Evolutionary conservation across 92 coral and sea anemone species (phyloP).

Genomic region (Diadumene lineata): DNA sequence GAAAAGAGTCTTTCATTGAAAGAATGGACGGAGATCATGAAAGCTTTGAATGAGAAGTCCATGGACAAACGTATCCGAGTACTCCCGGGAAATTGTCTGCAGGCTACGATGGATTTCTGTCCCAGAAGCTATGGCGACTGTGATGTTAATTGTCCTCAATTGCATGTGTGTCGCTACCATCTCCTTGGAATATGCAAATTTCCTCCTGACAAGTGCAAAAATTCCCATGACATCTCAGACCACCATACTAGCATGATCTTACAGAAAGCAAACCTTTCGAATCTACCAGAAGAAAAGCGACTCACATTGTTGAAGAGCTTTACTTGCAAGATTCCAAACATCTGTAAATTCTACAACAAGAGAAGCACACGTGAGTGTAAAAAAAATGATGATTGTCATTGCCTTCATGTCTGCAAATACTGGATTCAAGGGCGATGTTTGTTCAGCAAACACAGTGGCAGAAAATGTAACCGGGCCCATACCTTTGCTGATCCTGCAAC

Average conservation of each 20-base stretch:
- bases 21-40: neutral
- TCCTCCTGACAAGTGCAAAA: neutral
- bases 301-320: neutral
- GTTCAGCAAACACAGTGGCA: neutral
- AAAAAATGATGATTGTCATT: neutral
- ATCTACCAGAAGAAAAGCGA: neutral
- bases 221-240: constrained; percentile 9
- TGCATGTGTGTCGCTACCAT: neutral
- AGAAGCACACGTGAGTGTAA: neutral
- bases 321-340: neutral
- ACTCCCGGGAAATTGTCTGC: neutral
- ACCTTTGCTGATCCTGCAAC: neutral
- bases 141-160: neutral
- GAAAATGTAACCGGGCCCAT: neutral
- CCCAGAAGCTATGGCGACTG: neutral
- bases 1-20: neutral
- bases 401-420: constrained; percentile 8
- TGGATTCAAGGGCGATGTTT: too few relatives aligned
- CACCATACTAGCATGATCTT: neutral
- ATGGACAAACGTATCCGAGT: neutral
- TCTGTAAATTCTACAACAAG: constrained; percentile 1
- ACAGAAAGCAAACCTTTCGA: neutral
- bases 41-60: neutral
- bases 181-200: neutral
- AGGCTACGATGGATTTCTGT: constrained; percentile 7